Base-by-base conservation (phyloP, 35 echinoderm and acorn worm species). In the Ophiothrix spiculata region DNA sequence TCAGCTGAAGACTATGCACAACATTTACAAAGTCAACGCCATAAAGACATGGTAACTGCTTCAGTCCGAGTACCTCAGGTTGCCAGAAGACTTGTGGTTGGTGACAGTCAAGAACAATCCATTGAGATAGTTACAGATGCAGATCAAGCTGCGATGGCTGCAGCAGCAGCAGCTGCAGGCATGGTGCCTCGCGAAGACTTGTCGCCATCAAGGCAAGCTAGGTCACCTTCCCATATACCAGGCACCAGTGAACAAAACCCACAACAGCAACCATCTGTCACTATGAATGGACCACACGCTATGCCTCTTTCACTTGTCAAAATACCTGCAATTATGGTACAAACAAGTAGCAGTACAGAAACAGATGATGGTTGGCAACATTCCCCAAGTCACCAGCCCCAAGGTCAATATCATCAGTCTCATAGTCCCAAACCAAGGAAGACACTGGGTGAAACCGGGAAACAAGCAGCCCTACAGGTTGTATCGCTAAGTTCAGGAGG, bases 21-120 rank as follows among this genome's bases (percentile, higher is more conserved):
- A 21, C 92, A 93, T 36, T 60, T 93, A 1, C 81, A 89, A 46
- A 89, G 81, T 60, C 86, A 93, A 69, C 56, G 80, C 0, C 88
- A 90, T 37, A 75, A 75, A n/a, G 86, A 88, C 46, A 79, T 88
- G 40, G 77, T 88, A 25, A 88, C 86, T 25, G 86, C 86, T n/a
- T 88, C 86, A 19, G 86, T 88, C 31, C 36, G 86, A 32, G 78
- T 88, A 56, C 86, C 90, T 37, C 90, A 92, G 64, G 75, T 79
- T 32, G 39, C 42, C 75, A 41, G 75, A 31, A 81, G 56, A 33
- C 60, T 69, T 4, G 1, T 69, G 23, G 60, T 69, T 1, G 29
- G 60, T 69, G 60, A 69, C 60, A 69, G 60, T 69, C 60, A 69
- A 69, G 60, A 38, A 36, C 73, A 77, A 33, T 76, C 84, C 42